Conservation (phyloP, 2,888 invertebrate genomes). For the Julus scandinavius region DNA sequence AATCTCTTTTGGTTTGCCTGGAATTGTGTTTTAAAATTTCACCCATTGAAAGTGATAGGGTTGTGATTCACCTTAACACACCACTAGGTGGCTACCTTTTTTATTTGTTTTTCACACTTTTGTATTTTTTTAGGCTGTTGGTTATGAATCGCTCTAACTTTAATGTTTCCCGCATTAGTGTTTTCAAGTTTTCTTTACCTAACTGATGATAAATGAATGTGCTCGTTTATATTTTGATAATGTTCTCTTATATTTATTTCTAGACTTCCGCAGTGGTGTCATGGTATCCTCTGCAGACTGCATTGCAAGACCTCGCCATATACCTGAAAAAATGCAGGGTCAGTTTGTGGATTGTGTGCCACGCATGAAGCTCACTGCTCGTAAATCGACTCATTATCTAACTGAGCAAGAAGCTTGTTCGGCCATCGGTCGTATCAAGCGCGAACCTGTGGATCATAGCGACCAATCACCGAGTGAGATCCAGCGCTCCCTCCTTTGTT, state of each 20-base stretch:
- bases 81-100: no score
- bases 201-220: no score
- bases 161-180: no score
- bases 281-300: background rate
- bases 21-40: no score
- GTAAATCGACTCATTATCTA: background rate
- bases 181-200: no score
- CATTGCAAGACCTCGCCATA: background rate
- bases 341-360: background rate
- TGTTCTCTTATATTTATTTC: background rate
- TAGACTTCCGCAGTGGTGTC: background rate
- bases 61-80: no score
- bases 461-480: background rate
- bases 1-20: no score
- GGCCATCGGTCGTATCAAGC: background rate
- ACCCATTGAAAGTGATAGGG: no score
- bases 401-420: background rate
- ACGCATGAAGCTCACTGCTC: background rate
- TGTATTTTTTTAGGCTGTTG: no score
- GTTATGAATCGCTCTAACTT: no score
- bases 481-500: background rate
- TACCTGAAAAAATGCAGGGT: background rate
- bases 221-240: no score
- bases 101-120: no score
- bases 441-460: background rate